Base-by-base conservation (phyloP, 2,888 invertebrate species). In the Chrysina gloriosa region DNA sequence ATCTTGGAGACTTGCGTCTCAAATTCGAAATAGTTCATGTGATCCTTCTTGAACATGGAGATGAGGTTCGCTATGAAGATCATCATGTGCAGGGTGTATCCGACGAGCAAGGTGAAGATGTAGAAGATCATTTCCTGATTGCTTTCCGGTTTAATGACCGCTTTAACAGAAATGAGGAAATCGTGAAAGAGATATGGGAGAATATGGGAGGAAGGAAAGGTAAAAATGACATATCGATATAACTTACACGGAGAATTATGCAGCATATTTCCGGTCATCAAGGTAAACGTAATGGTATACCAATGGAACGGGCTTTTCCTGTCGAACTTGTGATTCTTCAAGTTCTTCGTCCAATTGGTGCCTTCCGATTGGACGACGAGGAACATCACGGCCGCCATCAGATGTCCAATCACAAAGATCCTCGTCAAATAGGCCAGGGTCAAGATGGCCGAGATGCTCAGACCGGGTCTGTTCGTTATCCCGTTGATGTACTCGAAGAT, bases 211-310 rank as follows among this genome's bases (percentile, higher is more conserved):
- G n/a, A 14, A 39, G 1, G 11, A 25, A 23, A 14, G 6, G 14
- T 16, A 4, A 36, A 5, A 58, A 14, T 6, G 14, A 7, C 1
- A 34, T 31, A 3, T 23, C 0, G 34, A 48, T 1, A 0, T 6
- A 27, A 52, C 56, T 67, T 42, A 67, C 52, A 34, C 14, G 50
- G 42, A 23, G 39, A 68, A 19, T 65, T 69, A 19, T 69, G 65
- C 6, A 54, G 19, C 14, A 69, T 7, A 25, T 23, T 34, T 9
- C 54, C 52, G 2, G 63, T 47, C 63, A 63, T 66, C 56, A 63
- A 34, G 11, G 50, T 45, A 25, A 47, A 63, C 21, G 50, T 36
- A 0, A 63, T 25, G 4, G 39, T 34, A 21, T 48, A 63, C 69
- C 69, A 69, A 34, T 52, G 47, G 3, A 39, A 50, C 0, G 63